Conservation (phyloP, 1,140 invertebrate genomes). For the Dendrolimus kikuchii region DNA sequence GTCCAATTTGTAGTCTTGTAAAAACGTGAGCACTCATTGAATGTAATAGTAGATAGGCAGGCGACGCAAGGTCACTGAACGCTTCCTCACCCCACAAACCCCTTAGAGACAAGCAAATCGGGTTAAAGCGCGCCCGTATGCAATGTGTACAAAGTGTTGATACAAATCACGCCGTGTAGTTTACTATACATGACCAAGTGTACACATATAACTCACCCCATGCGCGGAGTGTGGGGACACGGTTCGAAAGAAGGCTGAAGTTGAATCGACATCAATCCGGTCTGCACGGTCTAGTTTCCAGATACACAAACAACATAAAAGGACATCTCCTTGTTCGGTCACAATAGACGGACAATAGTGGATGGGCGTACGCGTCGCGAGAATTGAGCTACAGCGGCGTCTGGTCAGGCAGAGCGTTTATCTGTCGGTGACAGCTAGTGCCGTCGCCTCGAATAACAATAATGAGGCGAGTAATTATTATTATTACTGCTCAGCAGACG, state of each 20-base stretch:
- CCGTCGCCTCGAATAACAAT: conserved; percentile 41
- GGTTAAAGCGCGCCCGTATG: not conserved
- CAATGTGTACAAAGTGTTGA: conserved; percentile 9
- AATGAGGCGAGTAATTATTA: conserved; percentile 50
- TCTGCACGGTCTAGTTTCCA: not conserved
- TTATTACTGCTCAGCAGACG: conserved; percentile 39
- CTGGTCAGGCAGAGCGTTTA: conserved; percentile 28
- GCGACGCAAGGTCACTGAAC: conserved; percentile 34
- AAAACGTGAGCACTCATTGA: too few species aligned
- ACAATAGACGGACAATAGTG: conserved; percentile 19
- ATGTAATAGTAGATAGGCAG: not conserved
- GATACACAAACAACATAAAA: conserved; percentile 18
- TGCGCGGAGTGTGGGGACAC: conserved; percentile 8
- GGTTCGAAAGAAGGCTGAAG: conserved; percentile 4
- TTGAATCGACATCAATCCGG: too few species aligned
- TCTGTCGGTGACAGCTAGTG: conserved; percentile 38
- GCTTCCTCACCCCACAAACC: conserved; percentile 14
- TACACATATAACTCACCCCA: conserved; percentile 8
- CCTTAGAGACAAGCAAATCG: conserved; percentile 4
- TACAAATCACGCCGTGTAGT: conserved; percentile 27
- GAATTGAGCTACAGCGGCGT: conserved; percentile 18
- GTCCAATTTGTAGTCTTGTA: too few species aligned
- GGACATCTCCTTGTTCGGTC: conserved; percentile 15
- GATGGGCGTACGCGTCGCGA: conserved; percentile 9
- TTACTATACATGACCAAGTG: conserved; percentile 19